Evolutionary conservation across 2,888 invertebrate genomes (phyloP), one percentile per base, ranked within the genome.

Genomic region (Tetragonisca angustula): DNA sequence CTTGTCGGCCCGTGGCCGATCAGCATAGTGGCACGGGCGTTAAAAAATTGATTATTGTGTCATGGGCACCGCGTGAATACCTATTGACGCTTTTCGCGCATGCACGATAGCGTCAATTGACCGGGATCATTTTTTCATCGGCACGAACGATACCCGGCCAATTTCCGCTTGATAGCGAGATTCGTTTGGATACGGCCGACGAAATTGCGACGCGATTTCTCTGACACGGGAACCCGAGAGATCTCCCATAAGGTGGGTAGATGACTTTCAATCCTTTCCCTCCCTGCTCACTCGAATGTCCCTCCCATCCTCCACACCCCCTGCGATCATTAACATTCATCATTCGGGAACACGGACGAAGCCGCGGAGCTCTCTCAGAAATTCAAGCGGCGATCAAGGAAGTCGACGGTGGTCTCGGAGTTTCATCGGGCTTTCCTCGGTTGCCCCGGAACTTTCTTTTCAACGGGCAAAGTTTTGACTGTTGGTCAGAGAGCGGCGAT

Each of bases 1-100:
- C 93, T 92, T 93, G 93, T 93, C 93, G 91, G 84, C 90, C 90
- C 91, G 89, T 81, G 84, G 78, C 85, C 86, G 82, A 71, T 76
- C 82, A 83, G 61, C 79, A 65, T 79, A 77, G 61, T 64, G 65
- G 78, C 72, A 72, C 67, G 61, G 68, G 81, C 81, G 87, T 79
- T 88, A 87, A 89, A 89, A 89, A 89, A 89, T 83, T 88, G 87
- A 89, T 89, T 88, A 86, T 89, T 87, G 87, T 89, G 89, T 86
- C 88, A 87, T 89, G 83, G 86, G 76, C 87, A 89, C 84, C 87
- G 76, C 56, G 77, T 32, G 84, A 83, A 79, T 83, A 74, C 83
- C 83, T 80, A 84, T 84, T 64, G 77, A 77, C 77, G 74, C 59
- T 65, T 81, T 81, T 78, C 81, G 70, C 56, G 49, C 65, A 43